Base-by-base conservation (phyloP, 1,140 invertebrate species). In the Muscidifurax raptorellus region DNA sequence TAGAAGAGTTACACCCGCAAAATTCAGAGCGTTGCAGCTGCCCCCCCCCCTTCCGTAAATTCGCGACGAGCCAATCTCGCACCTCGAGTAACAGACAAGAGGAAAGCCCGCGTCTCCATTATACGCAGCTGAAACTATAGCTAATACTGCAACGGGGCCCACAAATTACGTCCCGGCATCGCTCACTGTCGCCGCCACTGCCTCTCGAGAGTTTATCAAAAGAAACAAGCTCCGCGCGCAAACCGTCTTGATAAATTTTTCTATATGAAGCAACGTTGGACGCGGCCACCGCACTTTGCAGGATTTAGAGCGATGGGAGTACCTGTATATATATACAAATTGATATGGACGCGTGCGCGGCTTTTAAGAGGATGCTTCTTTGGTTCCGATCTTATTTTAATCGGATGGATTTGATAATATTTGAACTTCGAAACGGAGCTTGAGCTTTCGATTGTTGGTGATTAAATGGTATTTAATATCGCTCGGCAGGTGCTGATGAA, bases 161-260 rank as follows among this genome's bases (percentile, higher is more conserved):
- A 40, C 78, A 82, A 86, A 86, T 86, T 86, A 86, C 86, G 85
- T 86, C 88, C 88, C 85, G 86, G 89, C 90, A 90, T 91, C 89
- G 89, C 87, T 91, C 90, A 90, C 89, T 88, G 89, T 89, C 88
- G 87, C 75, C 85, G 86, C 85, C 79, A 82, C 18, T 22, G 18
- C 18, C 78, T 85, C 86, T 88, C 81, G 66, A 30, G 86, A 89
- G 88, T 90, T 89, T 86, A 86, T 87, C 86, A 86, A 75, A 76
- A 77, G 84, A 87, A 40, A 84, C 83, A 87, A 84, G 22, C 40
- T 3, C 22, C 44, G 47, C n/a, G 72, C 25, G 28, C 44, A 4
- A 40, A 22, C 27, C 59, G n/a, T 0, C 30, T 76, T 76, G 83
- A 84, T 84, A 75, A 84, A 80, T 84, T 84, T 84, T 84, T 80